Conservation (phyloP, 1,140 invertebrate species). For the Neocloeon triangulifer region DNA sequence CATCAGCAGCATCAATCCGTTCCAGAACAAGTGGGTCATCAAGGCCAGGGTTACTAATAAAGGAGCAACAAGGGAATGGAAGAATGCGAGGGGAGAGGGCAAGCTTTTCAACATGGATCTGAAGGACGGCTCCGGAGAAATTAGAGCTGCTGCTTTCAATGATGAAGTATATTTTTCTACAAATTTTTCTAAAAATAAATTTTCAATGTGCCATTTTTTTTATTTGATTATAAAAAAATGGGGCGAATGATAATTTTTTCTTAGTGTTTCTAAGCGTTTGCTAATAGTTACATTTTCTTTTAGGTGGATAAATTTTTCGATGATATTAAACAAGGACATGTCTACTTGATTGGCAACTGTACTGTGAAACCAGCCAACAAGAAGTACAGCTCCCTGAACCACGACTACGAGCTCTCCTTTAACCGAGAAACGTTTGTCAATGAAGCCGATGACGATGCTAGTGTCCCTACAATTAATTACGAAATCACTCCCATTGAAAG, state of each 20-base stretch:
- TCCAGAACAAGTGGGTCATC: slow-evolving; percentile 76
- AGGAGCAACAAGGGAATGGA: slow-evolving; percentile 61
- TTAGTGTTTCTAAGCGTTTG: not conserved
- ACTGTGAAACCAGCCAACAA: slow-evolving; percentile 80
- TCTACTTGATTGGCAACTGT: slow-evolving; percentile 72
- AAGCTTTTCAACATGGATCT: slow-evolving; percentile 86
- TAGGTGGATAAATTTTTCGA: slow-evolving; percentile 58
- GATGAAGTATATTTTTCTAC: slow-evolving; percentile 68
- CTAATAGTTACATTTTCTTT: slow-evolving; percentile 13
- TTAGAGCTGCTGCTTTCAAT: slow-evolving; percentile 83
- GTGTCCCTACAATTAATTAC: slow-evolving; percentile 59
- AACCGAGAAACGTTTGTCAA: slow-evolving; percentile 54
- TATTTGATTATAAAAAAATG: not conserved
- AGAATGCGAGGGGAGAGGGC: slow-evolving; percentile 77
- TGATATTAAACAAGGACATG: too few species aligned
- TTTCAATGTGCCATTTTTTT: not conserved
- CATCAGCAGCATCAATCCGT: slow-evolving; percentile 64
- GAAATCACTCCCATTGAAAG: slow-evolving; percentile 58
- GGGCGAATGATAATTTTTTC: not conserved
- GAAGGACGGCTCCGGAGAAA: slow-evolving; percentile 84
- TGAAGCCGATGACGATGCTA: slow-evolving; percentile 33
- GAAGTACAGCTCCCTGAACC: slow-evolving; percentile 58
- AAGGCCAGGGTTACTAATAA: slow-evolving; percentile 77
- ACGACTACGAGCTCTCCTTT: slow-evolving; percentile 93
- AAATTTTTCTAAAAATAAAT: slow-evolving; percentile 11